These are phyloP conservation scores for Catamblyrhynchus diadema DNA, from an alignment of 2,797 vertebrate genomes.

Conservation along the genomic window DNA sequence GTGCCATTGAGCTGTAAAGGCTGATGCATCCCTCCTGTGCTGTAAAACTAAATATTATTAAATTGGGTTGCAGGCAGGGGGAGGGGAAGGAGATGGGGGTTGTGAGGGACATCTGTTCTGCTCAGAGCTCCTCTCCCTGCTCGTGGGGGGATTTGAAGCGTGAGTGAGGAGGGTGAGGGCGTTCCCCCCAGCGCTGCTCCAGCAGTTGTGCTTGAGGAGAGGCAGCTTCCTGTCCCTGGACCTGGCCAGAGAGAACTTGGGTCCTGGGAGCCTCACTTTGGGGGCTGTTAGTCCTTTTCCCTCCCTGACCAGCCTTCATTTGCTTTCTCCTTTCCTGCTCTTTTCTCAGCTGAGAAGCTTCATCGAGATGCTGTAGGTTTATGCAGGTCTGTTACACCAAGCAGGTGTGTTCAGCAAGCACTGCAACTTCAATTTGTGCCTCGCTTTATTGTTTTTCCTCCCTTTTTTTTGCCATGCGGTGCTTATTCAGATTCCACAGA, in stretches of 20 bases:
- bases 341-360: background rate
- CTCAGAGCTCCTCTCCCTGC: background rate
- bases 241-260: rapidly evolving
- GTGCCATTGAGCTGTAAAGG: slow-evolving; percentile 56
- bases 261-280: rapidly evolving
- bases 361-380: background rate
- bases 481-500: background rate
- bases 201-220: background rate
- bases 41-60: slow-evolving; percentile 25
- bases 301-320: background rate
- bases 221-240: rapidly evolving
- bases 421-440: background rate
- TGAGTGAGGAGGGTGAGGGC: background rate
- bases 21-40: slow-evolving; percentile 29
- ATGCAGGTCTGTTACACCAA: background rate
- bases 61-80: slow-evolving; percentile 17
- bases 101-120: slow-evolving; percentile 49
- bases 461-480: rapidly evolving
- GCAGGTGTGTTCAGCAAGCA: background rate
- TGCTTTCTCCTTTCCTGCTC: background rate
- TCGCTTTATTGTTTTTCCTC: background rate
- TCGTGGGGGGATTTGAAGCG: background rate
- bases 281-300: background rate
- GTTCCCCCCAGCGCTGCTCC: rapidly evolving
- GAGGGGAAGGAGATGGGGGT: slow-evolving; percentile 15